Base-by-base conservation (phyloP, 2,113 vertebrate genomes). In the Bubalus kerabau region DNA sequence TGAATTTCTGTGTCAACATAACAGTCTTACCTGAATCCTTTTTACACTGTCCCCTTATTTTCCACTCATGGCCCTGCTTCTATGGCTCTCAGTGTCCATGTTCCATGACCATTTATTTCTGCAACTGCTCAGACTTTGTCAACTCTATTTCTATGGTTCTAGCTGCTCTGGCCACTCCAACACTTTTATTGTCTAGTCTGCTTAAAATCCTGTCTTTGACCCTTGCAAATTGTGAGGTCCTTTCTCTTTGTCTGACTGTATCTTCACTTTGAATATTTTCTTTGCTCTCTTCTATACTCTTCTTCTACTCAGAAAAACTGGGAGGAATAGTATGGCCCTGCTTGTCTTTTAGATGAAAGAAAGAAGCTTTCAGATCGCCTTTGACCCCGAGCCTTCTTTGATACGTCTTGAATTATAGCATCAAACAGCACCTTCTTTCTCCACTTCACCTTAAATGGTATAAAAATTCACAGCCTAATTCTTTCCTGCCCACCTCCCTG, bases 311-410 rank as follows among this genome's bases (percentile, higher is more conserved):
- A 78, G 43, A 40, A 54, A 36, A 80, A 36, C 90, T 6, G 21
- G 12, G 21, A 78, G 36, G 64, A 64, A 80, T 46, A 46, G 16
- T n/a, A 36, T 93, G n/a, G 15, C 57, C 21, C 74, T 74, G 96
- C 46, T 46, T 97, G 60, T 36, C 60, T 95, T 95, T 97, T 74
- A 94, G 62, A 96, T 92, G 43, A 95, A 97, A 96, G 56, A 92
- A 94, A 94, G 21, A 50, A 86, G 64, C 81, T 95, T 98, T 97
- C 23, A 90, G 94, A 48, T 96, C 87, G 59, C 40, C 43, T 92
- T 50, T 97, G 84, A 97, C 92, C 83, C 57, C 30, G 30, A 59
- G 19, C 60, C 24, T 92, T 84, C 92, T 95, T 92, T 97, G 87
- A 91, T 96, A 95, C 64, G 28, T 92, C 94, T 92, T 95, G 59